Percentiles rank a stretch among this genome's conserved stretches.
phyloP scores from a whole-genome alignment of 2,888 invertebrate genomes.

The Phortica magna region DNA sequence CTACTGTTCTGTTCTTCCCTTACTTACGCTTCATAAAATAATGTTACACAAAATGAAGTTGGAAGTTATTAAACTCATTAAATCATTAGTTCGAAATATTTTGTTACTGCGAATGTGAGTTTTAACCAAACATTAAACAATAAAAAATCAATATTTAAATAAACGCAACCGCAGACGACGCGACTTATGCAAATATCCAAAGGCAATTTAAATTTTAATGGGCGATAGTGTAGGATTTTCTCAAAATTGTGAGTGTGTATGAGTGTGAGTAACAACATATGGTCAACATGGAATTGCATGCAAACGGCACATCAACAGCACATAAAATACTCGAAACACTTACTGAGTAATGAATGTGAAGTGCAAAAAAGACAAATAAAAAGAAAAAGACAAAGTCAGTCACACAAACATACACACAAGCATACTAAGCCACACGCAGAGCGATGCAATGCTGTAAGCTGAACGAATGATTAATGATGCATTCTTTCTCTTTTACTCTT shows the following conservation, averaged over 20 bases:
- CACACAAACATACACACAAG: background rate
- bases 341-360: background rate
- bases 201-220: too few relatives aligned
- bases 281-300: background rate
- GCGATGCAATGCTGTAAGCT: too few relatives aligned
- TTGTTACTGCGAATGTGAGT: background rate
- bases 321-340: conserved; percentile 19
- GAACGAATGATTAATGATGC: conserved; percentile 27
- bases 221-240: background rate
- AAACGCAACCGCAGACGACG: background rate
- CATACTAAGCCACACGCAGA: too few relatives aligned
- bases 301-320: conserved; percentile 24
- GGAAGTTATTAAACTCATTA: too few relatives aligned
- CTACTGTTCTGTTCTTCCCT: too few relatives aligned
- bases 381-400: background rate
- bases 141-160: background rate
- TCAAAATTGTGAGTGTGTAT: background rate
- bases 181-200: background rate
- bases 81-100: too few relatives aligned
- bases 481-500: background rate
- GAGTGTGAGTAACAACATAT: background rate
- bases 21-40: too few relatives aligned
- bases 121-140: background rate
- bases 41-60: too few relatives aligned
- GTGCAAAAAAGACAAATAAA: background rate